Conservation (phyloP, 1,140 invertebrate species). For the Ips typographus region DNA sequence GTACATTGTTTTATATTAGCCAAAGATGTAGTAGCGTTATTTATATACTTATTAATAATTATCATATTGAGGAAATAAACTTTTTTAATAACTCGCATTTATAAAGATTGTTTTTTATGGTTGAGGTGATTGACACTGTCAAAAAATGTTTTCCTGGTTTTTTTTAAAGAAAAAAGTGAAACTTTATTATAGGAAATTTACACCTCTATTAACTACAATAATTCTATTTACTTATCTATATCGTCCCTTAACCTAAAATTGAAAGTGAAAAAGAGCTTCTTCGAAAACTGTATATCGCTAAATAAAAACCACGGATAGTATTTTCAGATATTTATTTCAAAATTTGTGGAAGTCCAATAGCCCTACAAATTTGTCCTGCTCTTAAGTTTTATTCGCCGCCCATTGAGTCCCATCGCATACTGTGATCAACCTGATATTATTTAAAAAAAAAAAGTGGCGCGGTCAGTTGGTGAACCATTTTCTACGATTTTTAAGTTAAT, state of each 20-base stretch:
- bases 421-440: background rate
- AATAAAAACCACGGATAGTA: constrained; percentile 33
- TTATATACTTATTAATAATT: too few relatives aligned
- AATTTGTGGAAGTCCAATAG: constrained; percentile 55
- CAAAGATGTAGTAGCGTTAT: too few relatives aligned
- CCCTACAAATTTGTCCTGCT: constrained; percentile 49
- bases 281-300: constrained; percentile 15
- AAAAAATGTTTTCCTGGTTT: background rate
- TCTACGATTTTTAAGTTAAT: constrained; percentile 43
- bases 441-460: background rate
- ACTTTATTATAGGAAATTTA: constrained; percentile 36
- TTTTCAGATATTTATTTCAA: constrained; percentile 54
- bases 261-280: constrained; percentile 31
- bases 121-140: too few relatives aligned
- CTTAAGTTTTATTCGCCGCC: background rate
- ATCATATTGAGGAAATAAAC: too few relatives aligned
- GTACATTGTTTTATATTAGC: too few relatives aligned
- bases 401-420: constrained; percentile 20
- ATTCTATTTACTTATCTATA: constrained; percentile 32
- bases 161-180: constrained; percentile 32
- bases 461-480: constrained; percentile 46
- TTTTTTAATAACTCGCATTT: too few relatives aligned
- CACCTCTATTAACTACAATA: constrained; percentile 30
- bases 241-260: constrained; percentile 31
- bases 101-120: too few relatives aligned